These are phyloP conservation scores for Phyllostomus hastatus DNA, from an alignment of 2,113 vertebrate genomes.

Conservation along the genomic window DNA sequence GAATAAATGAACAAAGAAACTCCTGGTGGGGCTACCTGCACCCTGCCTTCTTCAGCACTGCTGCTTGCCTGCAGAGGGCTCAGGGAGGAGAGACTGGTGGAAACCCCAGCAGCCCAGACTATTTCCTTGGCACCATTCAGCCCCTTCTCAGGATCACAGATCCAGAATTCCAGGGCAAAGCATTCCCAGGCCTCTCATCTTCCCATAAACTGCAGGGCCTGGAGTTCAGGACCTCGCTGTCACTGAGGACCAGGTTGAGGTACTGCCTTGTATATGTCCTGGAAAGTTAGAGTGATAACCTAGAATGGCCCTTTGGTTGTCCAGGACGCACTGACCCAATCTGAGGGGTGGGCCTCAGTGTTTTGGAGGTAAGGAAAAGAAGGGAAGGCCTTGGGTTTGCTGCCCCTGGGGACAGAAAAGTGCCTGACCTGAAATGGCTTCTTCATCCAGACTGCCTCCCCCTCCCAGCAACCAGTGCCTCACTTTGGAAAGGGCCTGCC, in stretches of 20 bases:
- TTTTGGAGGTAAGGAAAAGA: not conserved
- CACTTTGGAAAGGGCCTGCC: not conserved
- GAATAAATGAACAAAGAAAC: constrained; percentile 41
- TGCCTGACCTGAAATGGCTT: constrained; percentile 51
- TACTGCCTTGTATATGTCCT: not conserved
- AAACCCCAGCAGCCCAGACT: not conserved
- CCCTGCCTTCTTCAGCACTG: not conserved
- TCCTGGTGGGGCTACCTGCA: not conserved
- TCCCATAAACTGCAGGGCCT: not conserved
- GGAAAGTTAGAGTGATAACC: not conserved
- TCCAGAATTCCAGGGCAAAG: not conserved
- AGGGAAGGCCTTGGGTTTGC: not conserved
- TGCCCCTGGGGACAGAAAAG: not conserved
- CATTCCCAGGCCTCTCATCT: not conserved
- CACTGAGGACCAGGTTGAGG: not conserved
- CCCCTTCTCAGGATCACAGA: not conserved
- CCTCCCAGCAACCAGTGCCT: not conserved
- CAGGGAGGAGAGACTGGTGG: not conserved
- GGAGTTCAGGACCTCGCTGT: not conserved
- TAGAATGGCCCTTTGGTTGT: not conserved
- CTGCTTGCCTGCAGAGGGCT: not conserved
- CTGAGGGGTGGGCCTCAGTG: not conserved
- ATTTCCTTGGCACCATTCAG: not conserved
- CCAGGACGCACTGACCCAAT: not conserved
- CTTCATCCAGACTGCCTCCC: not conserved